These are phyloP conservation scores for Camponotus fellah DNA, from an alignment of 2,888 invertebrate species.

Conservation along the genomic window DNA sequence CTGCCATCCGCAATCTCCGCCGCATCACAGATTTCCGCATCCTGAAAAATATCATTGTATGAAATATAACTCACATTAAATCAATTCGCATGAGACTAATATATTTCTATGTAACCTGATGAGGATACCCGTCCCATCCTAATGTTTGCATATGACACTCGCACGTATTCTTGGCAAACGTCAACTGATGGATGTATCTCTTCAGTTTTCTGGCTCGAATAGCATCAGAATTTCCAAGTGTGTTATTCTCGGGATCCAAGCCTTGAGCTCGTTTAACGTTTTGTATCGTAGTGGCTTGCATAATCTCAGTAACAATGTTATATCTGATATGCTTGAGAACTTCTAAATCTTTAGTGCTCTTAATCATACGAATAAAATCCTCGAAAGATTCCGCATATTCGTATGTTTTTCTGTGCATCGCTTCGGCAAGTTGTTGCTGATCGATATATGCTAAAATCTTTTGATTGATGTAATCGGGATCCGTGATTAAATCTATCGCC, in stretches of 20 bases:
- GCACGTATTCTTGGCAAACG: constrained; percentile 93
- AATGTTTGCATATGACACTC: constrained; percentile 91
- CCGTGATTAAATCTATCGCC: constrained; percentile 93
- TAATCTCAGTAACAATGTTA: constrained; percentile 96
- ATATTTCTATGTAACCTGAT: constrained; percentile 76
- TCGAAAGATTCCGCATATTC: constrained; percentile 96
- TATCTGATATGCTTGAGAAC: constrained; percentile 94
- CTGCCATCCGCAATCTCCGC: constrained; percentile 76
- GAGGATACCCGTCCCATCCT: constrained; percentile 91
- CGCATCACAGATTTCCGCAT: constrained; percentile 79
- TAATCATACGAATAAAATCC: constrained; percentile 94
- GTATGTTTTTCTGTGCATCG: constrained; percentile 93
- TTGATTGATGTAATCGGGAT: constrained; percentile 96
- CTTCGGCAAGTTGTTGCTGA: constrained; percentile 92
- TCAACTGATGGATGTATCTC: constrained; percentile 93
- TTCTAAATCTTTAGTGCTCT: constrained; percentile 93
- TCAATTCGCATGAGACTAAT: neutral
- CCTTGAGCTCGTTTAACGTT: constrained; percentile 96
- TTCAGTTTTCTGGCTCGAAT: constrained; percentile 93
- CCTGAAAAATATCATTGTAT: constrained; percentile 74
- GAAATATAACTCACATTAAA: neutral
- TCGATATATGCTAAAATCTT: constrained; percentile 94
- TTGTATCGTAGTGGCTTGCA: constrained; percentile 97
- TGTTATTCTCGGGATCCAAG: constrained; percentile 88
- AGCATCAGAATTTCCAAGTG: constrained; percentile 91